These are phyloP conservation scores for Nibea albiflora DNA, from an alignment of 2,113 vertebrate species.

Conservation along the genomic window DNA sequence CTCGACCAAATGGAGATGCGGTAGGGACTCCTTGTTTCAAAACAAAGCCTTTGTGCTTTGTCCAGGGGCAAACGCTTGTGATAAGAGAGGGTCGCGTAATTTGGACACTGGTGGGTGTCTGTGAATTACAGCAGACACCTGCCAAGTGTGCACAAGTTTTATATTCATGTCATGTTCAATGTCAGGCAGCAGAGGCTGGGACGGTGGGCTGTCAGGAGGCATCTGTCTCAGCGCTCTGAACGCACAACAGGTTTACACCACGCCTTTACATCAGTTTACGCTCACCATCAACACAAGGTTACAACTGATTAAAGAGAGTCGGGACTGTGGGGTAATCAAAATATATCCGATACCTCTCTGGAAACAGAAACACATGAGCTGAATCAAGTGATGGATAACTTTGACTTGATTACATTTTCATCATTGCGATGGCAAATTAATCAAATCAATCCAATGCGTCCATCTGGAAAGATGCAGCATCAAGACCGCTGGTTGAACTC, in stretches of 20 bases:
- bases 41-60: constrained; percentile 46
- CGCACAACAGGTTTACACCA: constrained; percentile 11
- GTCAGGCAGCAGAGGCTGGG: constrained; percentile 13
- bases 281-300: background rate
- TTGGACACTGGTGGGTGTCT: constrained; percentile 27
- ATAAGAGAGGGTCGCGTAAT: constrained; percentile 28
- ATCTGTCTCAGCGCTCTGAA: constrained; percentile 24
- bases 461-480: too few relatives aligned
- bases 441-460: background rate
- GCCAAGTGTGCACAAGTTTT: constrained; percentile 38
- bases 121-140: constrained; percentile 44
- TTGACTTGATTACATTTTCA: background rate
- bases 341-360: background rate
- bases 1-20: background rate
- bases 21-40: constrained; percentile 17
- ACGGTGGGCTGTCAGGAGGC: constrained; percentile 35
- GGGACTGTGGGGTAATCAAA: background rate
- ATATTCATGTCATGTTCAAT: constrained; percentile 54
- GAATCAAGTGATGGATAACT: background rate
- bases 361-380: background rate
- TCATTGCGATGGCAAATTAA: background rate
- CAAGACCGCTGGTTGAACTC: too few relatives aligned
- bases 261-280: background rate
- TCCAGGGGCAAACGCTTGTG: constrained; percentile 42
- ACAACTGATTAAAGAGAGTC: background rate